Base-by-base conservation (phyloP, 2,888 invertebrate species). In the Minunthozetes semirufus region DNA sequence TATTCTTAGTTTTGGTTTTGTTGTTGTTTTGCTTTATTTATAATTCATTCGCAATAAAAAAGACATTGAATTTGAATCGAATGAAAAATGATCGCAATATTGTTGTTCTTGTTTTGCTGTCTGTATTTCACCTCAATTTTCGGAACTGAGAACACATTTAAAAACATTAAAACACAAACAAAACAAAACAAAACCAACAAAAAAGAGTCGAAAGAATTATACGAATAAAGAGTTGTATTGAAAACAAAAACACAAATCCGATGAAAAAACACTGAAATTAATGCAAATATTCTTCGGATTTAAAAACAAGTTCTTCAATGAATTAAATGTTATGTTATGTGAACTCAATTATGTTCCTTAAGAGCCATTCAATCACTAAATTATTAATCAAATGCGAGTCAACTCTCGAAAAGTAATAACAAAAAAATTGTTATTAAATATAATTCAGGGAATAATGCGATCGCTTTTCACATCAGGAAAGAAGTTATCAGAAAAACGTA, bases 1-100 rank as follows among this genome's bases (percentile, higher is more conserved):
- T 22, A 25, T 22, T 22, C 8, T 9, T 53, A 53, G 19, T 22
- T 56, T 56, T 56, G 6, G 13, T 53, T 17, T 53, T 61, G 19
- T 27, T 61, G 9, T 61, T 61, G 63, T 63, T 63, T 33, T 9
- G 8, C 33, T 63, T 33, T 63, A 63, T 63, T 63, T 63, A 33
- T 63, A 63, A 25, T 63, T 13, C 19, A 11, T 9, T 8, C 3
- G 5, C 13, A 19, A 33, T 29, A 33, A 63, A 63, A 63, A 48
- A 17, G 48, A 63, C 63, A 63, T 33, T 25, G 59, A 59, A 59
- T 59, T 33, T 63, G 27, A 63, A 63, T 63, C 63, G n/a, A 33
- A 63, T 63, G 33, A 63, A 63, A 63, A 63, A 63, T 63, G 29
- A 63, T 63, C 5, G 29, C 29, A 15, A 63, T 25, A 19, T 50